These are phyloP conservation scores for Epinephelus coioides DNA, from an alignment of 2,797 vertebrate species.

Conservation along the genomic window DNA sequence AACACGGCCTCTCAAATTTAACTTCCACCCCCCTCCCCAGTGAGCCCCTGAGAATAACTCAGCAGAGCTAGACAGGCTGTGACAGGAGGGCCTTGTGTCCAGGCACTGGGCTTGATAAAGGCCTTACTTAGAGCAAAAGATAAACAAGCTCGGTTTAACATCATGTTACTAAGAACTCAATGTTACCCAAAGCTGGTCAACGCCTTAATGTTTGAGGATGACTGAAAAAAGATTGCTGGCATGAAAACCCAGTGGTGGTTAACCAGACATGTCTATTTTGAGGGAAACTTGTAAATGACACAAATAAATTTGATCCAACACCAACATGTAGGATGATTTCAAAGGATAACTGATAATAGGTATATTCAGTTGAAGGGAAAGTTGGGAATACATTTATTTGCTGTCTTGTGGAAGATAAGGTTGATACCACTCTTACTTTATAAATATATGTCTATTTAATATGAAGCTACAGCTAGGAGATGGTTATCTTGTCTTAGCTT, in stretches of 20 bases:
- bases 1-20: slow-evolving; percentile 70
- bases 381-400: not conserved
- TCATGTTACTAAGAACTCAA: slow-evolving; percentile 51
- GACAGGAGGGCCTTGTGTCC: slow-evolving; percentile 68
- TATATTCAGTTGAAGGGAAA: not conserved
- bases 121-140: slow-evolving; percentile 49
- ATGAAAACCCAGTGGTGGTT: slow-evolving; percentile 20
- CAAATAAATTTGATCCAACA: not conserved
- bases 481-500: not conserved
- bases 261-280: slow-evolving; percentile 23
- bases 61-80: slow-evolving; percentile 35
- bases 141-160: slow-evolving; percentile 63
- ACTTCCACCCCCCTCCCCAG: slow-evolving; percentile 52
- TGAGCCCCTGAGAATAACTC: slow-evolving; percentile 76
- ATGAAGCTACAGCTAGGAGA: too few species aligned
- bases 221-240: slow-evolving; percentile 24
- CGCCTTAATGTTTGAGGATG: slow-evolving; percentile 34
- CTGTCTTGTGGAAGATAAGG: not conserved
- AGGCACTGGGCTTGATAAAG: slow-evolving; percentile 50
- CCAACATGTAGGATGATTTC: not conserved
- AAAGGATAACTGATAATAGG: not conserved
- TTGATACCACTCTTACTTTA: not conserved
- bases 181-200: slow-evolving; percentile 28
- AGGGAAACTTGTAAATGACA: slow-evolving; percentile 1
- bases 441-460: not conserved